Evolutionary conservation across 2,113 vertebrate genomes (phyloP), one percentile per base, ranked within the genome.

Genomic region (Charadrius vociferus): DNA sequence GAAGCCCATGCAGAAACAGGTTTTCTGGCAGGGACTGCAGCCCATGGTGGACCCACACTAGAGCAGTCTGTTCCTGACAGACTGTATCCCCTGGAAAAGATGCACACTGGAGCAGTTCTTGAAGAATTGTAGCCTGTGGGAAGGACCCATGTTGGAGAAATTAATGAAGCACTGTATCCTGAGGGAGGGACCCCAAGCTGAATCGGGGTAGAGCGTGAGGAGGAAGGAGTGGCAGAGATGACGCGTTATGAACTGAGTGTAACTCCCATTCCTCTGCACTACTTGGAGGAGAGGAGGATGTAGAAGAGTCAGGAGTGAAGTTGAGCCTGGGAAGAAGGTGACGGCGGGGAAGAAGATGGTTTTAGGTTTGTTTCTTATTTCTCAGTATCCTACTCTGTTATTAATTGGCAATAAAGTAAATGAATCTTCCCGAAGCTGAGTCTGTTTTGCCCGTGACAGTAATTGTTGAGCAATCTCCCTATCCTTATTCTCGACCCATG

Each of bases 71-170:
- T 24, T 59, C 34, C 27, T 52, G 52, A 80, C 52, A 15, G 34
- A 6, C 45, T 26, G 7, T 22, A 56, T 10, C 22, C 18, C 6
- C 3, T 14, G 10, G 67, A 18, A 62, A 39, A 32, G 34, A 55
- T 39, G 17, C 16, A 26, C 0, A 0, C 16, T 84, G 55, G 55
- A 55, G 30, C 49, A 47, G 45, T 61, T 83, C 12, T 13, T n/a
- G 27, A 61, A 67, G 53, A 14, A 61, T 20, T 53, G 21, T 8
- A 16, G 10, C 45, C 41, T 45, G 30, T 43, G 63, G 39, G 10
- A 74, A 66, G 32, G 43, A 45, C 11, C 19, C 13, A 21, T 3
- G 8, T 15, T 30, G 27, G 36, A 66, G 21, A 15, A 36, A 26
- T 59, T 74, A 16, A 27, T 58, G 32, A 81, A 58, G 32, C 32